These are phyloP conservation scores for Stenchaetothrips biformis DNA, from an alignment of 2,888 invertebrate species.

Conservation along the genomic window DNA sequence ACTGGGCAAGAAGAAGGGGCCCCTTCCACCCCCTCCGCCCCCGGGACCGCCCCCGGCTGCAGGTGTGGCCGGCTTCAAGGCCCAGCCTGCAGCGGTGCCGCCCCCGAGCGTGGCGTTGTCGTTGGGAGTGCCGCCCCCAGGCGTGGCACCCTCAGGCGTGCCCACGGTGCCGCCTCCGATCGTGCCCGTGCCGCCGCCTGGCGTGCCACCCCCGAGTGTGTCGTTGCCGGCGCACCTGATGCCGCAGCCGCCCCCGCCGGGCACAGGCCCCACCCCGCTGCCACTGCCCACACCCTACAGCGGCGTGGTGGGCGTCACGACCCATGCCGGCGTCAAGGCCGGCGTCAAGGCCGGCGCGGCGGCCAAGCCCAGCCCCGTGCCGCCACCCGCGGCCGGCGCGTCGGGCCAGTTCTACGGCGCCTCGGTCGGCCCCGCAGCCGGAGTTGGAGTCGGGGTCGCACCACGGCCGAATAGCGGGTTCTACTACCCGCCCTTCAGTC, in stretches of 20 bases:
- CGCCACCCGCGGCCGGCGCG: not conserved
- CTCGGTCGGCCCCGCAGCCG: not conserved
- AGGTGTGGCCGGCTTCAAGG: not conserved
- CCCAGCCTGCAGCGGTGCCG: not conserved
- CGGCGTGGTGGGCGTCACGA: no score
- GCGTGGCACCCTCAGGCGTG: not conserved
- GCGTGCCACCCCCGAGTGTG: not conserved
- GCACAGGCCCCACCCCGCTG: not conserved
- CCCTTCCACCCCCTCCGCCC: conserved; percentile 29
- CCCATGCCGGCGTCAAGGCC: no score
- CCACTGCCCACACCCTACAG: not conserved
- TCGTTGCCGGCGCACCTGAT: not conserved
- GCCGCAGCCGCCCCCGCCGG: conserved; percentile 5
- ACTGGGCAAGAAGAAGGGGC: conserved; percentile 13
- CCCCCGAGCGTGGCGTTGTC: not conserved
- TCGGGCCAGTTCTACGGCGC: not conserved
- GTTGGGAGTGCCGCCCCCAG: not conserved
- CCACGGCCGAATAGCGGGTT: not conserved
- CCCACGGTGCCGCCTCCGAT: not conserved
- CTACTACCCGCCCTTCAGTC: conserved; percentile 12
- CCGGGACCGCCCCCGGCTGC: conserved; percentile 29
- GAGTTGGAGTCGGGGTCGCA: not conserved
- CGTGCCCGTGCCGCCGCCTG: not conserved
- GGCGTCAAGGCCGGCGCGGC: no score
- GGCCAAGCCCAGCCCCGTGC: not conserved